Evolutionary conservation across 2,888 invertebrate species (phyloP).

Genomic region (Diarsia mendica): DNA sequence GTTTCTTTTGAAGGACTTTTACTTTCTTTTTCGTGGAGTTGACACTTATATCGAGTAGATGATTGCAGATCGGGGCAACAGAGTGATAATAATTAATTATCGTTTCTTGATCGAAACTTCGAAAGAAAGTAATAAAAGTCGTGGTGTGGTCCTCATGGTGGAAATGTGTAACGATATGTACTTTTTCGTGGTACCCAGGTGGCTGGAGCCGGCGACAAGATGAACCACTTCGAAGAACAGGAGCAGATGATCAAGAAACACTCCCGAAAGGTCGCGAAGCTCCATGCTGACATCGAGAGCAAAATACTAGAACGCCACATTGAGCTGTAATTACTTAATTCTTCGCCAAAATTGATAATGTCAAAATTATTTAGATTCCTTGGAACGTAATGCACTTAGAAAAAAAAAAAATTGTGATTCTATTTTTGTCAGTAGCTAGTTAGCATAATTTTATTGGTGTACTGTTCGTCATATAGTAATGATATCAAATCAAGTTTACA

Average conservation of each 20-base stretch:
- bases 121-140: background rate
- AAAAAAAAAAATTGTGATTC: slow-evolving; percentile 47
- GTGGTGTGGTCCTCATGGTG: background rate
- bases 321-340: slow-evolving; percentile 91
- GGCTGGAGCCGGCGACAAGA: slow-evolving; percentile 91
- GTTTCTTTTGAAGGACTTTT: background rate
- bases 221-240: slow-evolving; percentile 91
- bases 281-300: slow-evolving; percentile 94
- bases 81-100: background rate
- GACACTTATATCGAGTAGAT: background rate
- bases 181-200: slow-evolving; percentile 74
- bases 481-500: slow-evolving; percentile 34
- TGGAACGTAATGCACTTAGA: slow-evolving; percentile 52
- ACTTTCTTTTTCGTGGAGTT: background rate
- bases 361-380: slow-evolving; percentile 22
- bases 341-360: slow-evolving; percentile 45
- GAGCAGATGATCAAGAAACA: slow-evolving; percentile 96
- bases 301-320: slow-evolving; percentile 94
- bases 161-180: slow-evolving; percentile 9
- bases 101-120: background rate
- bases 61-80: background rate
- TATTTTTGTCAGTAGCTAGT: slow-evolving; percentile 36
- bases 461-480: slow-evolving; percentile 29
- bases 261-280: slow-evolving; percentile 95
- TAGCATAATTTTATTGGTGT: slow-evolving; percentile 20